Evolutionary conservation across 2,797 vertebrate genomes (phyloP).

Genomic region (Spinus olivaceus): DNA sequence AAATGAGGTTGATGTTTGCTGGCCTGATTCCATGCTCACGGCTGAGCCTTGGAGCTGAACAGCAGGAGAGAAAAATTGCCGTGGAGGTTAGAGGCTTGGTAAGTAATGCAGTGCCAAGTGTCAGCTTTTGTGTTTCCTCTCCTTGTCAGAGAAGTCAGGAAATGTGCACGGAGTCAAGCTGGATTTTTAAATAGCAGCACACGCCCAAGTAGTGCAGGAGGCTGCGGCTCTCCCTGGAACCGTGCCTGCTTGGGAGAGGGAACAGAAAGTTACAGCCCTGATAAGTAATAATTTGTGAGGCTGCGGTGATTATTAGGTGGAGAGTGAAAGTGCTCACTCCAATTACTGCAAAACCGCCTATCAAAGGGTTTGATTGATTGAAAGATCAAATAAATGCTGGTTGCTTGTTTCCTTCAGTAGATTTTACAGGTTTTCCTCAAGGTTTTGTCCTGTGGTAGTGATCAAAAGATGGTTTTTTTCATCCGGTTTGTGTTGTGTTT

Average conservation of each 20-base stretch:
- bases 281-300: background rate
- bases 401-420: background rate
- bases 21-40: background rate
- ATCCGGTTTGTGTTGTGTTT: background rate
- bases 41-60: slow-evolving; percentile 27
- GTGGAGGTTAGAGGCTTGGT: background rate
- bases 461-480: background rate
- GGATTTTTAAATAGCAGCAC: background rate
- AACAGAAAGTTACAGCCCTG: background rate
- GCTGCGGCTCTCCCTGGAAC: background rate
- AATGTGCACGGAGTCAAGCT: background rate
- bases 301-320: background rate
- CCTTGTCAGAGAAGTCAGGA: slow-evolving; percentile 15
- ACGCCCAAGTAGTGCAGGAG: rapidly evolving
- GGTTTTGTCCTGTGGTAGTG: background rate
- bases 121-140: slow-evolving; percentile 24
- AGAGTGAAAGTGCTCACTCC: background rate
- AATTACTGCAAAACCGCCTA: background rate
- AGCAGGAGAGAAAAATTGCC: slow-evolving; percentile 10
- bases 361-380: background rate
- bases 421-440: background rate
- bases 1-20: slow-evolving; percentile 23
- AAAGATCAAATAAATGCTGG: background rate
- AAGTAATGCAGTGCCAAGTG: slow-evolving; percentile 25
- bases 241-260: background rate